phyloP scores from a whole-genome alignment of 2,888 invertebrate genomes.

The Ptychoptera albimana region DNA sequence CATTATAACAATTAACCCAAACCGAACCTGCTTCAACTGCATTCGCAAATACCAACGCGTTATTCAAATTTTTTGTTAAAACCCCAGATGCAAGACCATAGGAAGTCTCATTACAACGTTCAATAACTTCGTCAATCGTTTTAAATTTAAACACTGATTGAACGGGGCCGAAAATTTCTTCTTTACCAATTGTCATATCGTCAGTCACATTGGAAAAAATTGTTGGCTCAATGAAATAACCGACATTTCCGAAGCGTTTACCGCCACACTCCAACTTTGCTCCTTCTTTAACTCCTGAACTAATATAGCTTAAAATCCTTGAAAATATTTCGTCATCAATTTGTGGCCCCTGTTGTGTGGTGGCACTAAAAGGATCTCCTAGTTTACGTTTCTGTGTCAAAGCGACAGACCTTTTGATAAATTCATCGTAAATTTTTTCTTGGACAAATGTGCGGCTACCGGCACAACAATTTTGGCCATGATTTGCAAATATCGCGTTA shows the following conservation, averaged over 20 bases:
- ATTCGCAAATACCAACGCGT: slow-evolving; percentile 56
- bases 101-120: slow-evolving; percentile 60
- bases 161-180: slow-evolving; percentile 81
- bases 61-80: slow-evolving; percentile 63
- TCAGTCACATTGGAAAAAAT: slow-evolving; percentile 63
- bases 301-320: slow-evolving; percentile 59
- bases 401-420: slow-evolving; percentile 56
- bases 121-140: slow-evolving; percentile 57
- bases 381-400: slow-evolving; percentile 55
- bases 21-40: slow-evolving; percentile 64
- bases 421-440: slow-evolving; percentile 70
- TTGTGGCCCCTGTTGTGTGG: slow-evolving; percentile 68
- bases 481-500: slow-evolving; percentile 52
- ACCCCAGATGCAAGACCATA: slow-evolving; percentile 76
- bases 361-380: slow-evolving; percentile 62
- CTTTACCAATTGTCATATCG: slow-evolving; percentile 57
- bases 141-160: slow-evolving; percentile 73
- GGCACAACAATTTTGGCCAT: slow-evolving; percentile 70
- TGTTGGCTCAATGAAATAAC: slow-evolving; percentile 63
- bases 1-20: slow-evolving; percentile 45
- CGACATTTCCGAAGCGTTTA: slow-evolving; percentile 44
- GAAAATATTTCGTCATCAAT: slow-evolving; percentile 57
- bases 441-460: slow-evolving; percentile 83
- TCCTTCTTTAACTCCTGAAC: slow-evolving; percentile 61
- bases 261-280: slow-evolving; percentile 68